Evolutionary conservation across 1,140 invertebrate genomes (phyloP).

Genomic region (Frieseomelitta varia): DNA sequence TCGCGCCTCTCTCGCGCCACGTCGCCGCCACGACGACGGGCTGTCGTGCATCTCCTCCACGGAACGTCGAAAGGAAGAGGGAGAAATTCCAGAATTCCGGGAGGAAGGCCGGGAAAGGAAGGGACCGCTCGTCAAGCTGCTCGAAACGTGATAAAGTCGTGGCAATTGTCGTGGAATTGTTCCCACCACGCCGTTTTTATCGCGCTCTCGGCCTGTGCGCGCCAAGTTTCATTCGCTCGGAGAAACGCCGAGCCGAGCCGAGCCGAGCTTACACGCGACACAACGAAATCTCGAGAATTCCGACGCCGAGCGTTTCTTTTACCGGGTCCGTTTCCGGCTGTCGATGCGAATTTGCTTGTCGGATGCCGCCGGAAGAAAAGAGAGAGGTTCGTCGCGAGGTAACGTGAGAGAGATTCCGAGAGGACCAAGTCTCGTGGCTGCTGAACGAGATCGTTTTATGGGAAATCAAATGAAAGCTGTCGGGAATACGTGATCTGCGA

Average conservation of each 20-base stretch:
- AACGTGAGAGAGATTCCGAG: background rate
- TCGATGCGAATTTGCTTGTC: background rate
- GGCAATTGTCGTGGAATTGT: slow-evolving; percentile 33
- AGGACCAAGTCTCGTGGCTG: background rate
- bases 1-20: slow-evolving; percentile 3
- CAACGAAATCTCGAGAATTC: slow-evolving; percentile 23
- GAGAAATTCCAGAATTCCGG: background rate
- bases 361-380: background rate
- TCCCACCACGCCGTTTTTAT: slow-evolving; percentile 26
- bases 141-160: slow-evolving; percentile 34
- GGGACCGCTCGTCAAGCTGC: background rate
- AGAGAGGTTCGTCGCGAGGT: no score
- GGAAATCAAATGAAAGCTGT: background rate
- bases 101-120: background rate
- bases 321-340: background rate
- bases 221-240: background rate
- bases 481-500: no score
- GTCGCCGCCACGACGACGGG: no score
- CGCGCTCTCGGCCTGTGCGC: no score
- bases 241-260: background rate
- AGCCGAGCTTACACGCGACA: background rate
- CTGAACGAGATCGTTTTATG: background rate
- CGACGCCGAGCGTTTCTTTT: background rate
- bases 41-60: no score
- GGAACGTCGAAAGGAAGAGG: background rate